Evolutionary conservation across 2,113 vertebrate genomes (phyloP).

Genomic region (Scytalopus superciliaris): DNA sequence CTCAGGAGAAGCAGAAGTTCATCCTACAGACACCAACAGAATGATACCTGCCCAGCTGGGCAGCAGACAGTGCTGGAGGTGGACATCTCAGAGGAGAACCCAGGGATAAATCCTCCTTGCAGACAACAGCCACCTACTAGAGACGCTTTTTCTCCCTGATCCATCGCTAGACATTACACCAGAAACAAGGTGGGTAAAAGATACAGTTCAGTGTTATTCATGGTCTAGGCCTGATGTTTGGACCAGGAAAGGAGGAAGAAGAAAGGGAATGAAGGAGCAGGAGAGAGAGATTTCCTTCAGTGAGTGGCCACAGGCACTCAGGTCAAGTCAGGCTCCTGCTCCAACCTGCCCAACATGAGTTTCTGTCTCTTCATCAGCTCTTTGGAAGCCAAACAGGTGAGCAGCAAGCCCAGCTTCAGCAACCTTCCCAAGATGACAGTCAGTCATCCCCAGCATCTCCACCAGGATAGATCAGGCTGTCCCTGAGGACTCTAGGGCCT

Average conservation of each 20-base stretch:
- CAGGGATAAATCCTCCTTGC: not conserved
- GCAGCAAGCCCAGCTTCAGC: not conserved
- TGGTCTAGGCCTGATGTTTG: not conserved
- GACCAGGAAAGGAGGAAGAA: not conserved
- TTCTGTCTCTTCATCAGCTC: not conserved
- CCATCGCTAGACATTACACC: not conserved
- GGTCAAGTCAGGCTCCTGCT: not conserved
- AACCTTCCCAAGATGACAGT: not conserved
- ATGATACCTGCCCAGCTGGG: not conserved
- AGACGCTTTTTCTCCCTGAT: not conserved
- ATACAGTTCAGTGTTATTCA: not conserved
- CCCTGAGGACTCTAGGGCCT: not conserved
- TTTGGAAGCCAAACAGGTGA: not conserved
- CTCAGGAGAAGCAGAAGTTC: not conserved
- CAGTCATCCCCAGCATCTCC: not conserved
- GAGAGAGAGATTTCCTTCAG: not conserved
- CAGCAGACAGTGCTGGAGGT: not conserved
- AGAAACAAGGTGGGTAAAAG: not conserved
- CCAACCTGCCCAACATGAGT: not conserved
- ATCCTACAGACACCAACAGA: not conserved
- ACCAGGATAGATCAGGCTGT: not conserved
- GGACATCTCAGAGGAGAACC: accelerated
- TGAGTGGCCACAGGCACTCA: not conserved
- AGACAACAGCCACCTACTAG: not conserved
- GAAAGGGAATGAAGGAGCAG: not conserved